Evolutionary conservation across 2,888 invertebrate genomes (phyloP).

Genomic region (Hemaris fuciformis): DNA sequence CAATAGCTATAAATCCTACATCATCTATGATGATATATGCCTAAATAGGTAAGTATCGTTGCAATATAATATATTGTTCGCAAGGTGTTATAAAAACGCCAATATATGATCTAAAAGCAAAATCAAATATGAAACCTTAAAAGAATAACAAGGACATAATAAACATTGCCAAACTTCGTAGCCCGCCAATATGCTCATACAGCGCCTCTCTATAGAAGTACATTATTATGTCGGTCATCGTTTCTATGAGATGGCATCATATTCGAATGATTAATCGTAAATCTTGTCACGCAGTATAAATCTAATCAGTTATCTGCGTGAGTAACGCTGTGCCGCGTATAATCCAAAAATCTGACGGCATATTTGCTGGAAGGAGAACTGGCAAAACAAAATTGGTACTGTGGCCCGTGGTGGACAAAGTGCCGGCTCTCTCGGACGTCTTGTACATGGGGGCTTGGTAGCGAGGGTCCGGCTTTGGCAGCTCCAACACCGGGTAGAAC

Average conservation of each 20-base stretch:
- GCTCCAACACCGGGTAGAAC: conserved; percentile 84
- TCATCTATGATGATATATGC: no score
- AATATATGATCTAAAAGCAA: no score
- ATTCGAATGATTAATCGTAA: neutral
- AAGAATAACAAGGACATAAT: no score
- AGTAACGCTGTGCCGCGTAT: conserved; percentile 93
- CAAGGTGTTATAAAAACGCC: no score
- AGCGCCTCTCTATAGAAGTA: no score
- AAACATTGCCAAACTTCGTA: no score
- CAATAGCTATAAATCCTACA: no score
- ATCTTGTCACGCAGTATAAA: neutral
- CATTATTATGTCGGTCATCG: neutral
- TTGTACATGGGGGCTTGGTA: conserved; percentile 93
- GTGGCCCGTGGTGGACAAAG: conserved; percentile 94
- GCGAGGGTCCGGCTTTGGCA: conserved; percentile 82
- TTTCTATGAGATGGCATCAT: no score
- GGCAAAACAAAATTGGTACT: conserved; percentile 95
- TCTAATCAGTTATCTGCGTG: conserved; percentile 88
- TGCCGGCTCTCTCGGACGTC: conserved; percentile 92
- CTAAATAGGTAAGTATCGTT: no score
- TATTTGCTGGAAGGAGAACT: conserved; percentile 85
- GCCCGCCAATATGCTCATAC: no score
- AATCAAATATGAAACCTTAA: no score
- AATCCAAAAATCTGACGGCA: conserved; percentile 90
- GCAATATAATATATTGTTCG: no score